Percentiles rank a stretch among this genome's conserved stretches.
Conservation (phyloP, 2,113 vertebrate genomes). For the Myodes glareolus region DNA sequence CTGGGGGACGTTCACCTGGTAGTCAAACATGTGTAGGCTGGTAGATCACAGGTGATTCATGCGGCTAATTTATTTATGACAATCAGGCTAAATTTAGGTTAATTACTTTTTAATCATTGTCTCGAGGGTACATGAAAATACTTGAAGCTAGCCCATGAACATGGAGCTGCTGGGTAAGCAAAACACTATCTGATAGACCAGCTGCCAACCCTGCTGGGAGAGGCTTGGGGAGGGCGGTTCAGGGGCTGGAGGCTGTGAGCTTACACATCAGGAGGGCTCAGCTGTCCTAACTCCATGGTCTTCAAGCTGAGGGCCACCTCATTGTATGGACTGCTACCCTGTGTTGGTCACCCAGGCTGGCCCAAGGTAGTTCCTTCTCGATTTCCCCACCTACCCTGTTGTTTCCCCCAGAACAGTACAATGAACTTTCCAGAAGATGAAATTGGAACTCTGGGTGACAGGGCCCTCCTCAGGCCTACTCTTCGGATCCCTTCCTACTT, state of each 20-base stretch:
- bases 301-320: not conserved
- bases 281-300: accelerated
- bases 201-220: not conserved
- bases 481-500: not conserved
- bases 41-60: constrained; percentile 56
- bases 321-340: accelerated
- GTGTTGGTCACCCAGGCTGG: not conserved
- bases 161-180: not conserved
- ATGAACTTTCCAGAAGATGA: not conserved
- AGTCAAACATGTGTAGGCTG: constrained; percentile 29
- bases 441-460: not conserved
- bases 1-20: not conserved
- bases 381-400: accelerated
- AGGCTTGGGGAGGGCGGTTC: not conserved
- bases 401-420: not conserved
- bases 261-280: not conserved
- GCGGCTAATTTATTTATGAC: constrained; percentile 63
- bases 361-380: not conserved
- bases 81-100: constrained; percentile 73
- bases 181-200: constrained; percentile 18
- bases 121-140: constrained; percentile 19
- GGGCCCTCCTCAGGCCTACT: too few relatives aligned
- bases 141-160: not conserved
- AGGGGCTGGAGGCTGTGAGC: not conserved
- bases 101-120: constrained; percentile 75